phyloP scores from a whole-genome alignment of 1,140 invertebrate species.

The Melitaea cinxia region DNA sequence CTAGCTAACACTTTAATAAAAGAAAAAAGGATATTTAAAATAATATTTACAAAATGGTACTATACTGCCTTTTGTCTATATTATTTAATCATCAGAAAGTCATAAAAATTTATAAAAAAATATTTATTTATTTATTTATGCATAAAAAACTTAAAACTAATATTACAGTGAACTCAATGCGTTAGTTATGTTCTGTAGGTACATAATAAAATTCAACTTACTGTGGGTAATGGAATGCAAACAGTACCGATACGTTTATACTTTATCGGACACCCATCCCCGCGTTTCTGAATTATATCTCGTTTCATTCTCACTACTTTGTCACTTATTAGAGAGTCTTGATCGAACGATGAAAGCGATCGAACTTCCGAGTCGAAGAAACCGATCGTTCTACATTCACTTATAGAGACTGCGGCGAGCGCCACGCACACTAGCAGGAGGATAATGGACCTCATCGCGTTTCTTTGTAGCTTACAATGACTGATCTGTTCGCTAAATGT shows the following conservation, averaged over 20 bases:
- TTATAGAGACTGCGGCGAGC: neutral
- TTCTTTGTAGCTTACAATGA: neutral
- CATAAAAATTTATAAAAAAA: too few relatives aligned
- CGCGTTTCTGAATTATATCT: neutral
- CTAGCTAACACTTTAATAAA: too few relatives aligned
- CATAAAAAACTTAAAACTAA: too few relatives aligned
- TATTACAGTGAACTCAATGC: too few relatives aligned
- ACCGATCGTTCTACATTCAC: conserved; percentile 6
- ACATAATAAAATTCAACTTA: neutral
- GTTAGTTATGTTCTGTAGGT: too few relatives aligned
- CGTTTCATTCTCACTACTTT: conserved; percentile 8
- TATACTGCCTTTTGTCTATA: too few relatives aligned
- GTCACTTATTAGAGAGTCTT: neutral
- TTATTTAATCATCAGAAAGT: too few relatives aligned
- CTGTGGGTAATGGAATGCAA: neutral
- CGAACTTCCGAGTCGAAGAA: neutral
- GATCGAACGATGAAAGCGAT: neutral
- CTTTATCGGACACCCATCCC: neutral
- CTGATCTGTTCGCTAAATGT: conserved; percentile 5
- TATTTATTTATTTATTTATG: too few relatives aligned
- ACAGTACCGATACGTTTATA: neutral
- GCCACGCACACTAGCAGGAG: neutral
- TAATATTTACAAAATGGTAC: too few relatives aligned
- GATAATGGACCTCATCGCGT: conserved; percentile 11
- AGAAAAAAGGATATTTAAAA: too few relatives aligned